phyloP scores from a whole-genome alignment of 1,140 invertebrate genomes.

The Harpegnathos saltator region DNA sequence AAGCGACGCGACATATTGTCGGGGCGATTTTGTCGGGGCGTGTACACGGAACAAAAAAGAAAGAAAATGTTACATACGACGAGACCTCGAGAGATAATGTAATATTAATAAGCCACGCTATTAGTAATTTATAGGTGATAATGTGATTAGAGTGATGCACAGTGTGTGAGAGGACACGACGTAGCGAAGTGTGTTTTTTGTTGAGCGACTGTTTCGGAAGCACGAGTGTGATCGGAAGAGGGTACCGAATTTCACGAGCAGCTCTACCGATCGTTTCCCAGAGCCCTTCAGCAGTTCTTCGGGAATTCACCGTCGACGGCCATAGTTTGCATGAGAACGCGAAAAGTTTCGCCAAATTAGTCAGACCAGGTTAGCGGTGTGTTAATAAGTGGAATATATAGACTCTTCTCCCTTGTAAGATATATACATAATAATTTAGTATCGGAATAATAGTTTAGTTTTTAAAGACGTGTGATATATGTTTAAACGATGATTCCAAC shows the following conservation, averaged over 20 bases:
- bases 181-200: conserved; percentile 56
- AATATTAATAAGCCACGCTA: conserved; percentile 81
- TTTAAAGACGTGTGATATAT: conserved; percentile 18
- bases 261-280: conserved; percentile 33
- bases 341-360: conserved; percentile 29
- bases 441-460: conserved; percentile 2
- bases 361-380: conserved; percentile 5
- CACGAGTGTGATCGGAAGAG: conserved; percentile 60
- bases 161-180: conserved; percentile 69
- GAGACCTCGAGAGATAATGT: conserved; percentile 78
- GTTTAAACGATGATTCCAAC: conserved; percentile 18
- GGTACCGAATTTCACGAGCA: conserved; percentile 53
- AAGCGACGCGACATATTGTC: conserved; percentile 31
- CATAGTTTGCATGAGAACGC: conserved; percentile 38
- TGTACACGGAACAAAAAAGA: conserved; percentile 35
- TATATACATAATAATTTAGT: conserved; percentile 36
- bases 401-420: conserved; percentile 40
- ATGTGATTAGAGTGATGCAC: conserved; percentile 82
- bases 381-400: conserved; percentile 33
- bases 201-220: conserved; percentile 65
- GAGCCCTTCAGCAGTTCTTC: conserved; percentile 24
- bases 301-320: conserved; percentile 24
- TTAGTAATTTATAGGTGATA: conserved; percentile 83
- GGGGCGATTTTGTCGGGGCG: conserved; percentile 61
- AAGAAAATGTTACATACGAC: conserved; percentile 70